A percentile compares a stretch with the other conserved stretches of the same genome.
Conservation (phyloP, 2,797 vertebrate genomes). For the Sylvilagus floridanus region DNA sequence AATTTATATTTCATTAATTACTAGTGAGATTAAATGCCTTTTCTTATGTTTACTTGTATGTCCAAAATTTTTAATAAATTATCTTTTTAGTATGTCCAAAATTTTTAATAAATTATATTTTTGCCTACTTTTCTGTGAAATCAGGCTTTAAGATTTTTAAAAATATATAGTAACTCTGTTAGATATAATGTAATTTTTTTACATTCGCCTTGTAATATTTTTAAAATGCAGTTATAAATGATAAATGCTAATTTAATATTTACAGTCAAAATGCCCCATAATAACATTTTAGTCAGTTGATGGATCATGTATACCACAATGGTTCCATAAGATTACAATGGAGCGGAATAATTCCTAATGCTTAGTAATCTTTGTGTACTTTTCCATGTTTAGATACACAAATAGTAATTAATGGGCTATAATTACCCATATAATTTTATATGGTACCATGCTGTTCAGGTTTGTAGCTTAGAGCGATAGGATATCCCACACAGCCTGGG, state of each 20-base stretch:
- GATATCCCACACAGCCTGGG: too few species aligned
- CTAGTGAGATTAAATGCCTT: not conserved
- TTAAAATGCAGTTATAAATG: not conserved
- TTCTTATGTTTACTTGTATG: not conserved
- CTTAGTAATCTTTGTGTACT: not conserved
- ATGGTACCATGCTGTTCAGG: not conserved
- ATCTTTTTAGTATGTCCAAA: not conserved
- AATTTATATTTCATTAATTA: constrained; percentile 13
- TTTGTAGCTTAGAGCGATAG: not conserved
- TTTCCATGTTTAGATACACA: not conserved
- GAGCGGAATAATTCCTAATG: not conserved
- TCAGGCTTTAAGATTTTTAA: not conserved
- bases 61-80: constrained; percentile 35
- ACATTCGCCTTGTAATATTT: constrained; percentile 40
- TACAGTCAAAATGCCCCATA: not conserved
- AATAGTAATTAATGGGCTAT: not conserved
- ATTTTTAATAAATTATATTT: not conserved
- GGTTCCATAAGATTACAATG: not conserved
- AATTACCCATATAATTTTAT: not conserved
- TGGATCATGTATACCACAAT: not conserved
- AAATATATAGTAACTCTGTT: constrained; percentile 2
- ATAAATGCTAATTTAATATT: constrained; percentile 13
- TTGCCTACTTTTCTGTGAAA: constrained; percentile 22
- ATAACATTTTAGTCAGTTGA: not conserved
- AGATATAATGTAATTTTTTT: not conserved